phyloP scores from a whole-genome alignment of 2,888 invertebrate species.

The Meta bourneti region DNA sequence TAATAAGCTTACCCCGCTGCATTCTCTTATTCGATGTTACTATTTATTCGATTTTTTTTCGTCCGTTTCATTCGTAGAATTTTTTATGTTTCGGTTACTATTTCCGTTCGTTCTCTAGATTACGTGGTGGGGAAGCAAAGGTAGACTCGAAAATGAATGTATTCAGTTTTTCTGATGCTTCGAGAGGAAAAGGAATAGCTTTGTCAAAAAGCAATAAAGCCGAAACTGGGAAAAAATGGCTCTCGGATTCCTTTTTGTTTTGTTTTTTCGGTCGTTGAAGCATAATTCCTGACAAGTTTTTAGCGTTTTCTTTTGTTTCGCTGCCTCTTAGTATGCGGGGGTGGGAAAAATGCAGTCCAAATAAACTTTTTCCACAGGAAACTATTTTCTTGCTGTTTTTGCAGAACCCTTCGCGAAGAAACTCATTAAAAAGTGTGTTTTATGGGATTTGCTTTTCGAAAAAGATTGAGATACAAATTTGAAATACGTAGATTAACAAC shows the following conservation, averaged over 20 bases:
- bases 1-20: conserved; percentile 33
- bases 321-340: not conserved
- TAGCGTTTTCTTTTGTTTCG: not conserved
- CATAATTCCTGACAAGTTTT: not conserved
- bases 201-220: conserved; percentile 17
- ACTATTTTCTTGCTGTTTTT: not conserved
- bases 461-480: not conserved
- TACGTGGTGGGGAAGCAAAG: not conserved
- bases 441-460: not conserved
- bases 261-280: not conserved
- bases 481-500: not conserved
- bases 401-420: not conserved
- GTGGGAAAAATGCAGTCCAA: not conserved
- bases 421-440: not conserved
- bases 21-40: not conserved
- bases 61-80: not conserved
- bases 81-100: conserved; percentile 19
- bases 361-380: not conserved
- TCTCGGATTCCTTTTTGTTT: not conserved
- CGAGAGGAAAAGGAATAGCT: not conserved
- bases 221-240: conserved; percentile 9
- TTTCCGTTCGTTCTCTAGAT: conserved; percentile 18
- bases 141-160: conserved; percentile 6
- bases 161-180: conserved; percentile 30
- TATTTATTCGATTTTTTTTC: not conserved